Base-by-base conservation (phyloP, 2,888 invertebrate genomes). In the Campoplex capitator region DNA sequence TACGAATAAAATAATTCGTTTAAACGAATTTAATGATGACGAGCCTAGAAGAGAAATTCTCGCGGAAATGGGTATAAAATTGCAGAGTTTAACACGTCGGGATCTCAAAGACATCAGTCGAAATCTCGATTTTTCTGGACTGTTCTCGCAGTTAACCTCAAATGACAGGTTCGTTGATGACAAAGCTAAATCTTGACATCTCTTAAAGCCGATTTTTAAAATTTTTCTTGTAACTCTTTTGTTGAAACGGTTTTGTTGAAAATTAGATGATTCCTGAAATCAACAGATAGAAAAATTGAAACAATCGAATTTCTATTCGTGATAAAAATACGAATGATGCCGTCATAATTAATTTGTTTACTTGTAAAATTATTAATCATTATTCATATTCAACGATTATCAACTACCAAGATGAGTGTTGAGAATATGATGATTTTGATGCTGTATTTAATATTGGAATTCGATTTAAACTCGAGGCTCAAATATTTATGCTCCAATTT, bases 141-240 rank as follows among this genome's bases (percentile, higher is more conserved):
- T 94, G 32, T 92, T 93, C 83, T 70, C 88, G 16, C 89, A 92
- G 58, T 78, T 94, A 92, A 92, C 92, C 92, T 92, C 92, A 16
- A 88, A 89, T 82, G 92, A 93, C 88, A 92, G 90, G 94, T 93
- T 90, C 18, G 67, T 62, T 18, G 89, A 90, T 92, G 90, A 92
- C 88, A 79, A 80, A 67, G 88, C 89, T 88, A 45, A 89, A 91
- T 70, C 62, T 13, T 3, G 32, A 32, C 4, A 0, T 23, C 13
- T 32, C 62, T 28, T 62, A 28, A 6, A 11, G 4, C 62, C 13
- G 51, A 6, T 32, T 38, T 38, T 38, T 38, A 3, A 3, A 38
- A 28, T 58, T 58, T 32, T 62, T 32, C n/a, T n/a, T n/a, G 23
- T 8, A 38, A 23, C 2, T 9, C 2, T 11, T 8, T 18, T 54